A percentile compares a stretch with the other conserved stretches of the same genome.
Conservation (phyloP, 2,888 invertebrate species). For the Machimus rusticus region DNA sequence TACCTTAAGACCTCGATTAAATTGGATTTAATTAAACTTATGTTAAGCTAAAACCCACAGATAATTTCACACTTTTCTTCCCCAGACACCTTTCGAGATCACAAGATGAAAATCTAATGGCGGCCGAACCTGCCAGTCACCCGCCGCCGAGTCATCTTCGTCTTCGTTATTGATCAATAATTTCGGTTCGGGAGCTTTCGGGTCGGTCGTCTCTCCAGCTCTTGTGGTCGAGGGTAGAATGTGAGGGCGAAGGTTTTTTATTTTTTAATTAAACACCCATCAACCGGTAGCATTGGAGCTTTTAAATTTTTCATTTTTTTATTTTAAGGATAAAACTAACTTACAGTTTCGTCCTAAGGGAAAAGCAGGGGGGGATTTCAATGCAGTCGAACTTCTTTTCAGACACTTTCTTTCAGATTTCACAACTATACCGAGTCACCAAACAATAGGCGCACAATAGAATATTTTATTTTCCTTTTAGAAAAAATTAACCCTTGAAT, state of each 20-base stretch:
- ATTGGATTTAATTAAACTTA: background rate
- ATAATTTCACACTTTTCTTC: background rate
- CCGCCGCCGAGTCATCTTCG: constrained; percentile 17
- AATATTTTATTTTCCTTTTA: background rate
- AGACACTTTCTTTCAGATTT: background rate
- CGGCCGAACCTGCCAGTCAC: background rate
- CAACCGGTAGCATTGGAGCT: background rate
- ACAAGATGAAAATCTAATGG: constrained; percentile 17
- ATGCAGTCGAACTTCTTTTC: background rate
- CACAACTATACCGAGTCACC: background rate
- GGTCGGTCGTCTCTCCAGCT: background rate
- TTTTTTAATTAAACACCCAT: background rate
- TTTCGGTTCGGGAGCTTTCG: constrained; percentile 29
- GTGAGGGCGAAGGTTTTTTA: background rate
- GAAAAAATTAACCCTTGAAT: background rate
- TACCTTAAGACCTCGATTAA: background rate
- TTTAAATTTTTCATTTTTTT: background rate
- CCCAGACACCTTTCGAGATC: constrained; percentile 13
- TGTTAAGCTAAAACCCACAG: background rate
- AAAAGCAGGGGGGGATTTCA: background rate
- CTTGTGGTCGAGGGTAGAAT: background rate
- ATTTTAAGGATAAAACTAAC: background rate
- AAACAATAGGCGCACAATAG: background rate
- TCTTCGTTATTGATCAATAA: constrained; percentile 28
- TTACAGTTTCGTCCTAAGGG: background rate